Conservation (phyloP, 2,888 invertebrate genomes). For the Troglohyphantes excavatus region DNA sequence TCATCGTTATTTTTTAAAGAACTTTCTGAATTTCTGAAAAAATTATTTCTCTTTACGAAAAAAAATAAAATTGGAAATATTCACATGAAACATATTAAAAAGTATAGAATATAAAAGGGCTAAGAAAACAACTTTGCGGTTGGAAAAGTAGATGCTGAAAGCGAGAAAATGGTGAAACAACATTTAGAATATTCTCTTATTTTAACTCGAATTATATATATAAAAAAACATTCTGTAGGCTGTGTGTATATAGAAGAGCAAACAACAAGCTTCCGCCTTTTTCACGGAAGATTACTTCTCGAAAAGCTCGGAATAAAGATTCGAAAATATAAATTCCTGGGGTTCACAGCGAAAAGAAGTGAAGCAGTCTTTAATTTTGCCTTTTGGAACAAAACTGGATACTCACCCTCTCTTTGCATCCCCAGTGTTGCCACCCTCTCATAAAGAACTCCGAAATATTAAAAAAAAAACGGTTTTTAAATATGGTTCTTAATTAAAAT, state of each 20-base stretch:
- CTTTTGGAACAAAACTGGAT: conserved; percentile 20
- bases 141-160: conserved; percentile 65
- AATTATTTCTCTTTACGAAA: no score
- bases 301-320: conserved; percentile 54
- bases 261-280: conserved; percentile 60
- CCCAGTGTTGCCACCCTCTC: not conserved
- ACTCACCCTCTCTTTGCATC: conserved; percentile 1
- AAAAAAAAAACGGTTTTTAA: not conserved
- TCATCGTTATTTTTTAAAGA: no score
- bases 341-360: conserved; percentile 29
- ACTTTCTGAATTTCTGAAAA: no score
- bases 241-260: conserved; percentile 23
- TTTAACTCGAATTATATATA: conserved; percentile 37
- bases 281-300: conserved; percentile 70
- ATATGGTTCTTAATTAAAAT: conserved; percentile 72
- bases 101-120: no score
- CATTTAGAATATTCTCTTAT: conserved; percentile 74
- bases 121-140: no score
- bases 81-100: no score
- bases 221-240: conserved; percentile 60
- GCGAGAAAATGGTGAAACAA: conserved; percentile 51
- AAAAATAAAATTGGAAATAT: no score
- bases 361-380: conserved; percentile 68
- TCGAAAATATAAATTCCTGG: conserved; percentile 42
- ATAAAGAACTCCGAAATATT: not conserved